phyloP scores from a whole-genome alignment of 2,888 invertebrate genomes.

The Pedicia rivosa region DNA sequence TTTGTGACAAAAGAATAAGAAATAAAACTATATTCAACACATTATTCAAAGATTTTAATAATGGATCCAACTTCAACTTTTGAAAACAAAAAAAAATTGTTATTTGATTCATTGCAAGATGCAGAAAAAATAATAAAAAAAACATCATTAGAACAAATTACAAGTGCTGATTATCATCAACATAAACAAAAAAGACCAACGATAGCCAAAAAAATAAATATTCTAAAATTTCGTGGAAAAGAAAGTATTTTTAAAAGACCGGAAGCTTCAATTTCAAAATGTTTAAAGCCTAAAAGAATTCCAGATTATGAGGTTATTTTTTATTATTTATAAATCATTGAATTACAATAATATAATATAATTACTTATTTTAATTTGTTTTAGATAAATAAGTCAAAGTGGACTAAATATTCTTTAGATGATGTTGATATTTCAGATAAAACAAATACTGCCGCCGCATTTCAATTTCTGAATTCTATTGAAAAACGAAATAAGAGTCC shows the following conservation, averaged over 20 bases:
- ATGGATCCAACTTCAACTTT: not conserved
- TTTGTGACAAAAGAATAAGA: too few species aligned
- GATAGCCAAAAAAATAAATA: not conserved
- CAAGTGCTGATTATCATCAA: not conserved
- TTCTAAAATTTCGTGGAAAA: constrained; percentile 24
- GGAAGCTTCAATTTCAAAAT: constrained; percentile 43
- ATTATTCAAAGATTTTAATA: too few species aligned
- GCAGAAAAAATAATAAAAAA: constrained; percentile 4
- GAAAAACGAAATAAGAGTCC: constrained; percentile 35
- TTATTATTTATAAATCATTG: not conserved
- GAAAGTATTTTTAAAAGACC: constrained; percentile 71
- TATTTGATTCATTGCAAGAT: not conserved
- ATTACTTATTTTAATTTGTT: constrained; percentile 19
- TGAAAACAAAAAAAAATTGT: constrained; percentile 3
- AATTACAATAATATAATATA: not conserved
- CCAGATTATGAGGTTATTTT: constrained; percentile 32
- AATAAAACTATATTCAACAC: too few species aligned
- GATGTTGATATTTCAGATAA: constrained; percentile 73
- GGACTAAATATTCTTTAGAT: constrained; percentile 62
- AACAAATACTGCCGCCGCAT: constrained; percentile 60
- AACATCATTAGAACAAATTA: constrained; percentile 1
- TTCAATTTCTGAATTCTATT: constrained; percentile 55
- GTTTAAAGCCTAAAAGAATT: constrained; percentile 33
- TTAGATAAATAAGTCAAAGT: constrained; percentile 62
- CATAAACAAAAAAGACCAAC: not conserved